Evolutionary conservation across 2,797 vertebrate genomes (phyloP), one percentile per base, ranked within the genome.

Genomic region (Adrianichthys oophorus): DNA sequence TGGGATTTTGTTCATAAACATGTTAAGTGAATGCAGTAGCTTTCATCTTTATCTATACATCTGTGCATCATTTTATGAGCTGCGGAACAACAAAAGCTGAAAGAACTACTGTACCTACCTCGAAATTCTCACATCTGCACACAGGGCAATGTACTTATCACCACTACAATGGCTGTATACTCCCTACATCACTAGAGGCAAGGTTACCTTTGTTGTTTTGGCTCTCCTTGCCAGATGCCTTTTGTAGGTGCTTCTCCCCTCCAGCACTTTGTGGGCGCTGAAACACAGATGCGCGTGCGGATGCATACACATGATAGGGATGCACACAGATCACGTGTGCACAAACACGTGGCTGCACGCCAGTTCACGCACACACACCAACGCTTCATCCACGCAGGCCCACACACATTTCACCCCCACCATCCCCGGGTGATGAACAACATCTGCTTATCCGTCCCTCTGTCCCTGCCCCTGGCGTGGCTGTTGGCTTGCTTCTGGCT

Each of bases 381-480:
- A 29, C 57, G 65, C 61, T 51, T 73, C 42, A 59, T 80, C 64
- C 63, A 70, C 41, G 63, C 62, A 74, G 52, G 67, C 78, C 70
- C 79, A 61, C 82, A 70, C 79, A 60, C 60, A 69, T 65, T 61
- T 80, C 64, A 87, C 86, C 85, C 83, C 82, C 80, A 87, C 85
- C 85, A 90, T 87, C 91, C 85, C 77, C 84, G 75, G 91, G 89
- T 89, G 81, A 84, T 86, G 84, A 91, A 83, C 85, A 89, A 91
- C 92, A 93, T 92, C 91, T 93, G 92, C 87, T 93, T 91, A 90
- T 91, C 91, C 85, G 58, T 85, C 82, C 85, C 83, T 84, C 63
- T 75, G 82, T 86, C 82, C 76, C 82, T 79, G 92, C 92, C 90
- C 85, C 85, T 89, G 89, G 91, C 91, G 26, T 85, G 84, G 89